Evolutionary conservation across 2,797 vertebrate species (phyloP).

Genomic region (Premnoplex brunnescens): DNA sequence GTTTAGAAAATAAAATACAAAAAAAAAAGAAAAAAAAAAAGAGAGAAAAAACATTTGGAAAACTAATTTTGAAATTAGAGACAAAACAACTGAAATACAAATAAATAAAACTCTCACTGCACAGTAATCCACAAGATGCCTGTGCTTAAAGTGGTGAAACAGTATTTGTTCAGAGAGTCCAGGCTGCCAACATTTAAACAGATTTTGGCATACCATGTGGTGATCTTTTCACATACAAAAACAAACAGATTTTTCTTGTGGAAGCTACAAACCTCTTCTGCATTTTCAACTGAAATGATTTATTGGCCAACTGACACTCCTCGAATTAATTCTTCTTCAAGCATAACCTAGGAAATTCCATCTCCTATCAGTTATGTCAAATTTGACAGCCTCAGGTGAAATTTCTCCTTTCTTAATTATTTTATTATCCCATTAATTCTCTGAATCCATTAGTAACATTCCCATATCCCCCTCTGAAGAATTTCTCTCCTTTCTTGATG

Average conservation of each 20-base stretch:
- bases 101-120: background rate
- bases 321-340: conserved; percentile 48
- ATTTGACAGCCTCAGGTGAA: conserved; percentile 54
- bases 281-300: conserved; percentile 37
- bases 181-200: conserved; percentile 9
- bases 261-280: conserved; percentile 8
- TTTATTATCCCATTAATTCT: conserved; percentile 57
- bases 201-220: background rate
- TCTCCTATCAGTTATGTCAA: conserved; percentile 25
- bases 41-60: background rate
- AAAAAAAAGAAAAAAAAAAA: background rate
- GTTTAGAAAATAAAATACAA: background rate
- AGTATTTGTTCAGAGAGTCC: background rate
- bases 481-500: conserved; percentile 2
- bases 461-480: background rate
- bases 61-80: background rate
- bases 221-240: conserved; percentile 24
- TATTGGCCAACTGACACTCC: conserved; percentile 43
- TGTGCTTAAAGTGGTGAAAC: background rate
- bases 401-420: conserved; percentile 58
- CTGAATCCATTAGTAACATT: conserved; percentile 18
- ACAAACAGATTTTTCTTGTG: conserved; percentile 33
- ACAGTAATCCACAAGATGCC: background rate
- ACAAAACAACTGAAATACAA: background rate
- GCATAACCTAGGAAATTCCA: conserved; percentile 55